These are phyloP conservation scores for Actinemys pallida DNA, from an alignment of 2,113 vertebrate genomes.

Conservation along the genomic window DNA sequence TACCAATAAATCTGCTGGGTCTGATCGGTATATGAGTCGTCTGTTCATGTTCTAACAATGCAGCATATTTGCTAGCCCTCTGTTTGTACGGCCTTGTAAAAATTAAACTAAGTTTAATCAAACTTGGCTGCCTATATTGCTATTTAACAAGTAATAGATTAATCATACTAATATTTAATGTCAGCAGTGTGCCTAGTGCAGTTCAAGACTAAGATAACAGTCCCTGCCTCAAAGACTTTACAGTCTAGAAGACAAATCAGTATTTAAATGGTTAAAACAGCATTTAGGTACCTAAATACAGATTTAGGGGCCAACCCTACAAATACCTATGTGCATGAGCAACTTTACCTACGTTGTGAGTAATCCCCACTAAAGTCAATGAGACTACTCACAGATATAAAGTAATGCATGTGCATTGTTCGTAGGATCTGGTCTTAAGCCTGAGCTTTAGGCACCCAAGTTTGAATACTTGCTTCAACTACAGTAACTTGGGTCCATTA, in stretches of 20 bases:
- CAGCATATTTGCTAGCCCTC: background rate
- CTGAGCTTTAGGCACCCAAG: background rate
- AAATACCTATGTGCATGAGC: background rate
- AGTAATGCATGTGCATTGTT: background rate
- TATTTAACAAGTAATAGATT: background rate
- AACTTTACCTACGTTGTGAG: background rate
- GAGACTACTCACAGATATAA: background rate
- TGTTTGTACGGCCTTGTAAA: background rate
- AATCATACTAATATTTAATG: background rate
- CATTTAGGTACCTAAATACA: background rate
- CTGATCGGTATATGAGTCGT: background rate
- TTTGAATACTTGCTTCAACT: background rate
- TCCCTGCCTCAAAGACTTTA: background rate
- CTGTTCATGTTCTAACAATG: background rate
- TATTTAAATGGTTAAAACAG: background rate
- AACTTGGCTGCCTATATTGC: background rate
- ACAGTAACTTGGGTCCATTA: background rate
- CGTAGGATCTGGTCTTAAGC: background rate
- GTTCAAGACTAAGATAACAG: background rate
- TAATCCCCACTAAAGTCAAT: background rate
- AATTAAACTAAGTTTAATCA: background rate
- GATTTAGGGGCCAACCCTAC: background rate
- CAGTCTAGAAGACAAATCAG: accelerated
- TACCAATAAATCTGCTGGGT: background rate
- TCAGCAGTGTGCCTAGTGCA: background rate